Evolutionary conservation across 2,797 vertebrate genomes (phyloP).

Genomic region (Thalassophryne amazonica): DNA sequence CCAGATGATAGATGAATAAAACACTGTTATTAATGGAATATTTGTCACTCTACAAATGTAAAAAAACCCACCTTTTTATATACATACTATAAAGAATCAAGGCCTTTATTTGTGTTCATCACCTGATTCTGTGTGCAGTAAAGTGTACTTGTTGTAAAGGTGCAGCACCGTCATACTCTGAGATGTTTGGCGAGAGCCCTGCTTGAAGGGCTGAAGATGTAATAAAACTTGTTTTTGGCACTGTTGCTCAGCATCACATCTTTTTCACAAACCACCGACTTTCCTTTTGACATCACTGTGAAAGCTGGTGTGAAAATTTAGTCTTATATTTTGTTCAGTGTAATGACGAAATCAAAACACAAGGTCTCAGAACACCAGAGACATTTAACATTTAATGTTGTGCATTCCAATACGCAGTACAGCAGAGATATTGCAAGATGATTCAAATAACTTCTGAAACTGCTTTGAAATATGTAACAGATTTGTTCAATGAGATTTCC

Average conservation of each 20-base stretch:
- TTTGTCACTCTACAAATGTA: no score
- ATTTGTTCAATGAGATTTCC: slow-evolving; percentile 53
- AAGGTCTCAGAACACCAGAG: slow-evolving; percentile 1
- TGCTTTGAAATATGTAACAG: slow-evolving; percentile 56
- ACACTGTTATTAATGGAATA: no score
- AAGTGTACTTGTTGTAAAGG: no score
- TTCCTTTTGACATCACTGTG: background rate
- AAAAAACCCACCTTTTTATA: no score
- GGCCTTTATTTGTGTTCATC: no score
- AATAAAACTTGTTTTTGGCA: background rate
- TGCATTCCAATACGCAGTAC: slow-evolving; percentile 31
- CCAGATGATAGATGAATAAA: no score
- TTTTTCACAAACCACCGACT: slow-evolving; percentile 4
- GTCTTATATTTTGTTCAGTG: slow-evolving; percentile 4
- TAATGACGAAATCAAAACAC: slow-evolving; percentile 37
- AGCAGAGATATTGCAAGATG: slow-evolving; percentile 14
- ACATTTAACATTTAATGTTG: slow-evolving; percentile 50
- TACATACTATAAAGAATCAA: no score
- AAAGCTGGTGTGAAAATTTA: slow-evolving; percentile 1
- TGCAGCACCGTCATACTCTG: no score
- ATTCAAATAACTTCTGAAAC: slow-evolving; percentile 44
- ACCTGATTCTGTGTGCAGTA: no score
- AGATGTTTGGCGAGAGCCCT: no score
- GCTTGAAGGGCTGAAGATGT: no score
- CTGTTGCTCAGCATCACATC: slow-evolving; percentile 2